These are phyloP conservation scores for Acromyrmex echinatior DNA, from an alignment of 1,140 invertebrate species.

Conservation along the genomic window DNA sequence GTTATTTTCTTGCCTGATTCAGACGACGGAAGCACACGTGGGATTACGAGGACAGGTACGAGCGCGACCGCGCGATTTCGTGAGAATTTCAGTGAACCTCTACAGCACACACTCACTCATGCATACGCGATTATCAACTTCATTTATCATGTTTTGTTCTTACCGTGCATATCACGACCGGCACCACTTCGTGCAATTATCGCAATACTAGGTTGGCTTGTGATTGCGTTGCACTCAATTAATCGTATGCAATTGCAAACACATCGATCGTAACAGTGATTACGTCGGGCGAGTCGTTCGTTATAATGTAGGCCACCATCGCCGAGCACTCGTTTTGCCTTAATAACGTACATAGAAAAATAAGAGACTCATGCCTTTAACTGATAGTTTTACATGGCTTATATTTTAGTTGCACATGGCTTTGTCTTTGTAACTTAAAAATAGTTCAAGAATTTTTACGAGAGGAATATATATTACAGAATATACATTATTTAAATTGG, in stretches of 20 bases:
- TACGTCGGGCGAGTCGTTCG: constrained; percentile 15
- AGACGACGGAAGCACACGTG: constrained; percentile 88
- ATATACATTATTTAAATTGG: background rate
- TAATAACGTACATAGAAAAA: constrained; percentile 2
- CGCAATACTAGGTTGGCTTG: constrained; percentile 37
- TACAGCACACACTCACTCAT: constrained; percentile 27
- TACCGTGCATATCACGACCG: constrained; percentile 46
- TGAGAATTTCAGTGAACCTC: constrained; percentile 65
- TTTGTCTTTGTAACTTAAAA: constrained; percentile 4
- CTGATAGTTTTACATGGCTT: background rate
- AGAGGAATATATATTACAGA: background rate
- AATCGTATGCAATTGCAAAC: constrained; percentile 47
- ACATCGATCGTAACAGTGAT: constrained; percentile 43
- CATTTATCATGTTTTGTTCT: constrained; percentile 56
- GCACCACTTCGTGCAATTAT: constrained; percentile 42
- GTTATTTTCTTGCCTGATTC: constrained; percentile 80
- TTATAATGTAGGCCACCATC: constrained; percentile 40
- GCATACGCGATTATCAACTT: constrained; percentile 54
- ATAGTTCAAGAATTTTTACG: background rate
- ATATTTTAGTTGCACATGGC: constrained; percentile 18
- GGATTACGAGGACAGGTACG: constrained; percentile 89
- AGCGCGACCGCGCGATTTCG: constrained; percentile 54
- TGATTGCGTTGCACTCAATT: constrained; percentile 46
- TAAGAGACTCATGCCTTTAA: constrained; percentile 28
- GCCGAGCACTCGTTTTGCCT: constrained; percentile 11